Evolutionary conservation across 1,140 invertebrate genomes (phyloP).

Genomic region (Leptinotarsa defecta): DNA sequence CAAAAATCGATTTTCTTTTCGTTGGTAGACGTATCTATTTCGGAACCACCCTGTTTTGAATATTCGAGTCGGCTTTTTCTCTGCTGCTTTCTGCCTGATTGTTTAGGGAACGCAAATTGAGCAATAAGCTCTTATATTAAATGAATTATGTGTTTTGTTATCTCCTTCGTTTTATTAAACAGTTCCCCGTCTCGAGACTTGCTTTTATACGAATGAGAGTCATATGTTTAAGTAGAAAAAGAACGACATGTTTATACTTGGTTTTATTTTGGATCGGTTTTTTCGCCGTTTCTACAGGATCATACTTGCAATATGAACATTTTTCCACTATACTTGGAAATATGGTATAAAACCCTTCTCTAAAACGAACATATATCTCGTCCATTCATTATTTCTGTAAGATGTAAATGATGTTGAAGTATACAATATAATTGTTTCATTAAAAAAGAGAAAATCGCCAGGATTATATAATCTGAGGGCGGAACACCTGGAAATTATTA

Average conservation of each 20-base stretch:
- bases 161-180: conserved; percentile 17
- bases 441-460: no score
- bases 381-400: no score
- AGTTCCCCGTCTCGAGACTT: background rate
- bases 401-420: no score
- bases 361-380: no score
- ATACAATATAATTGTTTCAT: no score
- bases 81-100: conserved; percentile 11
- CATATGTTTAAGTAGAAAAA: background rate
- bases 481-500: no score
- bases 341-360: no score
- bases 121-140: conserved; percentile 20
- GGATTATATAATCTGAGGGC: no score
- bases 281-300: no score
- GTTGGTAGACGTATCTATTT: background rate
- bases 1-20: no score
- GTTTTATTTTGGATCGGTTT: background rate
- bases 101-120: conserved; percentile 14
- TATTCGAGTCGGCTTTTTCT: conserved; percentile 8
- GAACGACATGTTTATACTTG: background rate
- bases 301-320: no score
- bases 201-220: conserved; percentile 4
- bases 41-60: conserved; percentile 1
- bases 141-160: conserved; percentile 21
- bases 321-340: no score